These are phyloP conservation scores for Corythoichthys haematopterus DNA, from an alignment of 2,113 vertebrate genomes.

Conservation along the genomic window DNA sequence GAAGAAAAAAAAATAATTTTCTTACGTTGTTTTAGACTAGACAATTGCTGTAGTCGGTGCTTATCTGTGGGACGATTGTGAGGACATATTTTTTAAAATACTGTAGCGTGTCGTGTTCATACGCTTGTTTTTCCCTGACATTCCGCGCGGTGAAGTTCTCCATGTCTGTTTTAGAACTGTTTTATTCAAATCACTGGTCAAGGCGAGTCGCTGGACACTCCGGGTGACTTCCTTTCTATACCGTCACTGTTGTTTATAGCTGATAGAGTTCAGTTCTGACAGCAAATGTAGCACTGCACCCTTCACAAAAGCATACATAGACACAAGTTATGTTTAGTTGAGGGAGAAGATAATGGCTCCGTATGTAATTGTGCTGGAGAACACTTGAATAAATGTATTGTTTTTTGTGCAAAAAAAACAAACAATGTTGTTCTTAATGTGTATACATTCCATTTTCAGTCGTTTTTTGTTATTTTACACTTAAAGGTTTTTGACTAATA, in stretches of 20 bases:
- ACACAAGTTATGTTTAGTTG: slow-evolving; percentile 84
- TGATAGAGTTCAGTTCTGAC: slow-evolving; percentile 84
- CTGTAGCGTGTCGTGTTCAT: slow-evolving; percentile 81
- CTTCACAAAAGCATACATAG: slow-evolving; percentile 53
- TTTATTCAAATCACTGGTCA: slow-evolving; percentile 72
- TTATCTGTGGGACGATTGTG: slow-evolving; percentile 90
- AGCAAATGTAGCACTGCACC: slow-evolving; percentile 92
- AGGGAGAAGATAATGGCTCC: slow-evolving; percentile 86
- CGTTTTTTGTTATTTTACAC: too few relatives aligned
- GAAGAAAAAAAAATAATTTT: slow-evolving; percentile 68
- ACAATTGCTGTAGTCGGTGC: slow-evolving; percentile 94
- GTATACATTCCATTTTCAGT: too few relatives aligned
- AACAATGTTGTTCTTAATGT: background rate
- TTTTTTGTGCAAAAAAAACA: slow-evolving; percentile 73
- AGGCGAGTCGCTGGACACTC: slow-evolving; percentile 71
- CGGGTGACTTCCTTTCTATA: slow-evolving; percentile 79
- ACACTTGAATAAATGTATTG: slow-evolving; percentile 99
- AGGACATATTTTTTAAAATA: slow-evolving; percentile 74
- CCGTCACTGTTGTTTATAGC: slow-evolving; percentile 88
- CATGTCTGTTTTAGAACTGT: slow-evolving; percentile 46
- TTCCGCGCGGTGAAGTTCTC: slow-evolving; percentile 78
- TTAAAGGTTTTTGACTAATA: too few relatives aligned
- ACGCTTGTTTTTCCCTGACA: slow-evolving; percentile 77
- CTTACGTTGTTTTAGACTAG: slow-evolving; percentile 96
- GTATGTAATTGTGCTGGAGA: slow-evolving; percentile 99